Percentiles rank a stretch among this genome's conserved stretches.
Evolutionary conservation across 1,140 invertebrate genomes (phyloP).

Genomic region (Ladona fulva): DNA sequence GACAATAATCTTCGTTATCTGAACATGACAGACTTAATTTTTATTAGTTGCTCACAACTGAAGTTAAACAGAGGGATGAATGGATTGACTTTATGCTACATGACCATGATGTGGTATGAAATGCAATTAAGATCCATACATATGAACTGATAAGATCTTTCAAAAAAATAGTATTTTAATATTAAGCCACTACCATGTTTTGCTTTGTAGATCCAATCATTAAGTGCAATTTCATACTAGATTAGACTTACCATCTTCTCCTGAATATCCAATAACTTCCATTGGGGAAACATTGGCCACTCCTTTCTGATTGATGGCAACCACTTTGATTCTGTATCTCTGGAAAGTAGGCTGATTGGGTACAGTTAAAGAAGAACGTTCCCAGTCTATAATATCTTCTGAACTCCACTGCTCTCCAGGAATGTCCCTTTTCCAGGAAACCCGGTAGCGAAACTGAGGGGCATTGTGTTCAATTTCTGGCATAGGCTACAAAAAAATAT

Average conservation of each 20-base stretch:
- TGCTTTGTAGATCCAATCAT: too few species aligned
- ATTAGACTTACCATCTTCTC: conserved; percentile 65
- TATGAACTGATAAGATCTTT: too few species aligned
- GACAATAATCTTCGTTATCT: too few species aligned
- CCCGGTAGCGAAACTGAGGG: conserved; percentile 82
- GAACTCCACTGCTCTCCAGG: conserved; percentile 60
- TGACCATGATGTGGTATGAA: too few species aligned
- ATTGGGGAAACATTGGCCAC: conserved; percentile 73
- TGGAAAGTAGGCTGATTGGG: conserved; percentile 85
- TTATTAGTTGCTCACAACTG: too few species aligned
- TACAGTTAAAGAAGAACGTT: conserved; percentile 51
- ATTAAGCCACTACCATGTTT: too few species aligned
- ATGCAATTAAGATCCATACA: too few species aligned
- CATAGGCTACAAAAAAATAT: conserved; percentile 69
- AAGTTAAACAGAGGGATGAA: too few species aligned
- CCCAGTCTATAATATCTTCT: conserved; percentile 71
- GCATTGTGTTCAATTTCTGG: conserved; percentile 94
- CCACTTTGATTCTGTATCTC: conserved; percentile 83
- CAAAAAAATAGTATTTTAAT: too few species aligned
- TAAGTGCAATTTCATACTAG: too few species aligned
- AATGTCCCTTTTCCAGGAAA: conserved; percentile 77
- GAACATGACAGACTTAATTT: too few species aligned
- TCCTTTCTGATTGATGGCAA: conserved; percentile 83
- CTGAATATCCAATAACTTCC: conserved; percentile 84
- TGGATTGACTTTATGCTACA: too few species aligned